Evolutionary conservation across 2,888 invertebrate species (phyloP).

Genomic region (Andricus quercusramuli): DNA sequence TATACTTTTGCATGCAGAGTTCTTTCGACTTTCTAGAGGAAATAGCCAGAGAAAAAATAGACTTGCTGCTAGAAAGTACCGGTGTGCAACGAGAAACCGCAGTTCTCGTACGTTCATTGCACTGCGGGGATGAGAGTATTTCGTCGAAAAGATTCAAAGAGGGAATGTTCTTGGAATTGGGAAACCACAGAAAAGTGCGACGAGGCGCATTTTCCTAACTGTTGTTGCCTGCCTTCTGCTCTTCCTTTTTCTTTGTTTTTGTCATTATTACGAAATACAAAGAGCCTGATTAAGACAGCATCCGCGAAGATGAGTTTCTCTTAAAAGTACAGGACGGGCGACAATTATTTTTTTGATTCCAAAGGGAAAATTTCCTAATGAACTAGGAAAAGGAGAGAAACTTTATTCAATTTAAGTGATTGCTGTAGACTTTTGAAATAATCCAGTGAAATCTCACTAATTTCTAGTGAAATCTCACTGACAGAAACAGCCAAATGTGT

Average conservation of each 20-base stretch:
- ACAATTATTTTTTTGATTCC: slow-evolving; percentile 15
- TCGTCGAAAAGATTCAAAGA: slow-evolving; percentile 35
- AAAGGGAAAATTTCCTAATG: background rate
- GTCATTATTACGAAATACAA: slow-evolving; percentile 38
- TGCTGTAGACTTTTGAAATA: background rate
- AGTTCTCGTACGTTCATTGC: slow-evolving; percentile 43
- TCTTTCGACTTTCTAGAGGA: slow-evolving; percentile 17
- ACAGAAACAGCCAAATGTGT: no score
- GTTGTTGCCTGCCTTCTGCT: slow-evolving; percentile 9
- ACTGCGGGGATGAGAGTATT: slow-evolving; percentile 32
- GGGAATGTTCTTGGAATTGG: slow-evolving; percentile 19
- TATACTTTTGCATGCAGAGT: slow-evolving; percentile 18
- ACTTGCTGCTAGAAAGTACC: slow-evolving; percentile 25
- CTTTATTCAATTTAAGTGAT: background rate
- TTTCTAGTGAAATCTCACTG: no score
- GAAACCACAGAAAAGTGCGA: slow-evolving; percentile 30
- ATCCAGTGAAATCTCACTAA: no score
- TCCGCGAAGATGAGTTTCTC: slow-evolving; percentile 23
- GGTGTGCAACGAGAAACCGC: slow-evolving; percentile 22
- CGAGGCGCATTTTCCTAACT: slow-evolving; percentile 27
- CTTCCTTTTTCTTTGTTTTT: slow-evolving; percentile 16
- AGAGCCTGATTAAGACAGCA: slow-evolving; percentile 40
- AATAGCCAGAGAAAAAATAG: slow-evolving; percentile 12
- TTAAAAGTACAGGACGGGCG: slow-evolving; percentile 2
- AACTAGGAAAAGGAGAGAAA: background rate